Percentiles rank a stretch among this genome's conserved stretches.
Evolutionary conservation across 2,888 invertebrate species (phyloP).

Genomic region (Phalera bucephala): DNA sequence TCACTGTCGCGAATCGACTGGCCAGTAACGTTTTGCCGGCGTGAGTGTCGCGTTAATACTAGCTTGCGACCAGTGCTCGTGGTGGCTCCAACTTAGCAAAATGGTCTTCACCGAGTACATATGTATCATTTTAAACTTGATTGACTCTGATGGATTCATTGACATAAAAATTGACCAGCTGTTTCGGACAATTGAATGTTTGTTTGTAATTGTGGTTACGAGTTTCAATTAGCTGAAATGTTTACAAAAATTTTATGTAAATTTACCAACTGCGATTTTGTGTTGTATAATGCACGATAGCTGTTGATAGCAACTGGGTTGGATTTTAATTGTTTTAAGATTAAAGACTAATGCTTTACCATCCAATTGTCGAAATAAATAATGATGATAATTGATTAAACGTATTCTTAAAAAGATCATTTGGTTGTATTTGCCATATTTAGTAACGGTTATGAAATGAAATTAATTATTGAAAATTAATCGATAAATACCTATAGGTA

Average conservation of each 20-base stretch:
- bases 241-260: background rate
- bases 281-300: too few species aligned
- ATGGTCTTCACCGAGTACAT: slow-evolving; percentile 19
- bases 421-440: too few species aligned
- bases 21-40: slow-evolving; percentile 50
- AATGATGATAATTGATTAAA: too few species aligned
- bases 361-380: too few species aligned
- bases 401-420: too few species aligned
- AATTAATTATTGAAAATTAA: too few species aligned
- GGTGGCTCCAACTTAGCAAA: slow-evolving; percentile 28
- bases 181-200: slow-evolving; percentile 31
- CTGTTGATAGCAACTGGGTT: background rate
- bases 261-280: too few species aligned
- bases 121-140: slow-evolving; percentile 33
- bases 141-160: slow-evolving; percentile 54
- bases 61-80: slow-evolving; percentile 22
- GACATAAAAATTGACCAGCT: slow-evolving; percentile 51
- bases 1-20: slow-evolving; percentile 28
- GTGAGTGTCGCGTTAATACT: slow-evolving; percentile 54
- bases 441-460: too few species aligned
- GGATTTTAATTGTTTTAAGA: too few species aligned
- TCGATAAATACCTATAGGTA: too few species aligned
- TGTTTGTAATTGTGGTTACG: background rate
- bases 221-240: background rate
- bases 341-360: too few species aligned